These are phyloP conservation scores for Acleris laterana DNA, from an alignment of 2,888 invertebrate genomes.

Conservation along the genomic window DNA sequence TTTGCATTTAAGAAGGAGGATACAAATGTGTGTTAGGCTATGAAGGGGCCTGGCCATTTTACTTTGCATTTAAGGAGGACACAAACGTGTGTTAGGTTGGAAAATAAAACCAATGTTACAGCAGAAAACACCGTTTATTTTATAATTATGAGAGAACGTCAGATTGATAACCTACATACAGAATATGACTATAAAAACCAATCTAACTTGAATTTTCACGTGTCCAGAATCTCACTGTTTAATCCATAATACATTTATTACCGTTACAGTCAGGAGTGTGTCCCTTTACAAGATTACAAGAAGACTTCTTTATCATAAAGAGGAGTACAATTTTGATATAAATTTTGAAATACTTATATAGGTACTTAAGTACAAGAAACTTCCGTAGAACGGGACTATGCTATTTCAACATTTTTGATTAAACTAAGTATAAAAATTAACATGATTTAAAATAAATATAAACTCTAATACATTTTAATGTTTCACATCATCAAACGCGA, in stretches of 20 bases:
- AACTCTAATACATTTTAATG: slow-evolving; percentile 72
- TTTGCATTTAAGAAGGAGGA: no score
- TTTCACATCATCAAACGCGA: slow-evolving; percentile 78
- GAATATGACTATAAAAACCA: slow-evolving; percentile 83
- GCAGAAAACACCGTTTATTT: slow-evolving; percentile 86
- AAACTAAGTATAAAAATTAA: slow-evolving; percentile 78
- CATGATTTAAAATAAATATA: slow-evolving; percentile 72
- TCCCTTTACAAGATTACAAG: slow-evolving; percentile 79
- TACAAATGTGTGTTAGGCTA: no score
- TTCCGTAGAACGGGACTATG: slow-evolving; percentile 69
- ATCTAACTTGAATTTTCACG: slow-evolving; percentile 81
- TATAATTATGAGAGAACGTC: slow-evolving; percentile 85
- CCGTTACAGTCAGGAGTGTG: slow-evolving; percentile 58
- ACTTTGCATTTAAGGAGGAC: no score
- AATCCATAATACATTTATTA: slow-evolving; percentile 58
- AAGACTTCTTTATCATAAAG: slow-evolving; percentile 64
- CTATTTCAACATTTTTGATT: slow-evolving; percentile 78
- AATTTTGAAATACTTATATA: slow-evolving; percentile 70
- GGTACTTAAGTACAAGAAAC: slow-evolving; percentile 64
- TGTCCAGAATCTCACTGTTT: slow-evolving; percentile 71
- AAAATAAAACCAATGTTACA: slow-evolving; percentile 61
- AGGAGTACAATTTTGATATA: slow-evolving; percentile 73
- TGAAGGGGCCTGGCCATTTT: no score
- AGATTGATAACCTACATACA: slow-evolving; percentile 85
- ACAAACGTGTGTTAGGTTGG: no score